Conservation (phyloP, 2,113 vertebrate species). For the Ceratotherium simum region DNA sequence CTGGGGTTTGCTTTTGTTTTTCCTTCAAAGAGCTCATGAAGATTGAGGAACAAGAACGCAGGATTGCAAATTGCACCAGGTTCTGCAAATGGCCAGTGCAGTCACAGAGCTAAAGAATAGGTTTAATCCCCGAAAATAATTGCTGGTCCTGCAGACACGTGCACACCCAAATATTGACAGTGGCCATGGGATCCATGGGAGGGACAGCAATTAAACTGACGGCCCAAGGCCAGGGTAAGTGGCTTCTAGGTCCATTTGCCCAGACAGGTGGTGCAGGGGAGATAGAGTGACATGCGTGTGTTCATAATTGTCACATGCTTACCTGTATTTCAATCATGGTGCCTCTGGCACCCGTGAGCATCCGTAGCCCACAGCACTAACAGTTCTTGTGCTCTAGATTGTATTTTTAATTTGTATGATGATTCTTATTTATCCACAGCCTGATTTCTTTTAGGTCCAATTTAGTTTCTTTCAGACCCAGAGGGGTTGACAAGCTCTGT, state of each 20-base stretch:
- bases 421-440: constrained; percentile 73
- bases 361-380: constrained; percentile 63
- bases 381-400: not conserved
- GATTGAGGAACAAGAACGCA: not conserved
- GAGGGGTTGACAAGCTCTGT: constrained; percentile 62
- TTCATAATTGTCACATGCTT: not conserved
- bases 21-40: not conserved
- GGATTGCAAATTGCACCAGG: not conserved
- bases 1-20: not conserved
- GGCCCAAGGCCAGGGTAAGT: not conserved
- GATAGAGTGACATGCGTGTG: not conserved
- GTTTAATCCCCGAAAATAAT: not conserved
- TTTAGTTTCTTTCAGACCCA: constrained; percentile 70
- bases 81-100: not conserved
- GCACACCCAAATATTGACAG: not conserved
- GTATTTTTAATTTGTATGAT: constrained; percentile 75
- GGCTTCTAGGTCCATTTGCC: constrained; percentile 26
- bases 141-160: not conserved
- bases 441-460: constrained; percentile 73
- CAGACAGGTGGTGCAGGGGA: not conserved
- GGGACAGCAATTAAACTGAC: not conserved
- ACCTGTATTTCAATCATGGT: not conserved
- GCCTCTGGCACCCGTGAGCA: constrained; percentile 56
- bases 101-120: not conserved
- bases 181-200: not conserved